Evolutionary conservation across 2,113 vertebrate genomes (phyloP).

Genomic region (Thalassarche chlororhynchos): DNA sequence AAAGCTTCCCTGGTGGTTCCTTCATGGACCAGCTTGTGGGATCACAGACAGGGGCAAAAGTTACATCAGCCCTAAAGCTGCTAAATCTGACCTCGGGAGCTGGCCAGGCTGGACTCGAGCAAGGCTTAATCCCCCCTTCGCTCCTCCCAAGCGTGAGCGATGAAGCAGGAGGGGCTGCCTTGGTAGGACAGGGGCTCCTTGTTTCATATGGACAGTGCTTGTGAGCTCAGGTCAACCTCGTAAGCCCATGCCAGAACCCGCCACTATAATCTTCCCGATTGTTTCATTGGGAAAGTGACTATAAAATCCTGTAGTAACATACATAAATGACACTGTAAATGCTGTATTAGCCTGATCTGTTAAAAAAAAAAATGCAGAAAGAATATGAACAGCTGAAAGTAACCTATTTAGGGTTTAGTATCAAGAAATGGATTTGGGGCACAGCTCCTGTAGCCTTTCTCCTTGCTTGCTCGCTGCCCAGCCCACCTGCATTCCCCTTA

Average conservation of each 20-base stretch:
- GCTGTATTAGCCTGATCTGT: neutral
- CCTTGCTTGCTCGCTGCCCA: neutral
- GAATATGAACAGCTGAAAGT: neutral
- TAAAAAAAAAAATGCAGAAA: neutral
- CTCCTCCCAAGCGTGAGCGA: accelerated
- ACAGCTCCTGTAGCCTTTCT: neutral
- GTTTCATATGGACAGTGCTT: neutral
- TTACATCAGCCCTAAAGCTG: neutral
- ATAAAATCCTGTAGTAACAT: neutral
- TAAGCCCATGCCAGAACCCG: neutral
- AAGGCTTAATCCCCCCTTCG: neutral
- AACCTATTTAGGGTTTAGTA: neutral
- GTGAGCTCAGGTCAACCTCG: neutral
- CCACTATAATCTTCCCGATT: neutral
- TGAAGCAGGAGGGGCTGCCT: neutral
- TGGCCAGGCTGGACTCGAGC: neutral
- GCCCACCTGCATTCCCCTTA: neutral
- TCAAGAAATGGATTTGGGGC: neutral
- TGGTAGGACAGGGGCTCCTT: neutral
- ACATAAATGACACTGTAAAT: neutral
- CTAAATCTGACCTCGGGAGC: neutral
- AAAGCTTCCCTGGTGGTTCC: neutral
- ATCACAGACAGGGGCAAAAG: neutral
- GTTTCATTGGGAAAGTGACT: neutral
- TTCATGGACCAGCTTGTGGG: neutral